Evolutionary conservation across 2,797 vertebrate species (phyloP), one percentile per base, ranked within the genome.

Genomic region (Enteromius anoplus): DNA sequence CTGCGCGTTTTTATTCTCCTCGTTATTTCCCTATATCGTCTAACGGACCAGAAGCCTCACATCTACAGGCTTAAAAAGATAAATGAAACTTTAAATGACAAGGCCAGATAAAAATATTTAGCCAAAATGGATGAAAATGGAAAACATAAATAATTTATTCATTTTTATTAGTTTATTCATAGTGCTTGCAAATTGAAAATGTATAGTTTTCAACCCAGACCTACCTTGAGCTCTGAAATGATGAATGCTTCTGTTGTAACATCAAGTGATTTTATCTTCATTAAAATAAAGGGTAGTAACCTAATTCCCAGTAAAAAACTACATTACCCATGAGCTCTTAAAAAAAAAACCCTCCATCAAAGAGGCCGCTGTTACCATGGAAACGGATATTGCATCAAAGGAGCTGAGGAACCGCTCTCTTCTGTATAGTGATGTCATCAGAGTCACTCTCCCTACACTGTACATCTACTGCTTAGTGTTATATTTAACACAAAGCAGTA

Each of bases 281-380:
- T 47, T 68, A 14, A 42, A 71, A 23, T 47, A 29, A 58, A 60
- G n/a, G 1, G 4, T 15, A 29, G 14, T 53, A 73, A 14, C 49
- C 11, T 21, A 73, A 73, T 37, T 37, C 29, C 29, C 71, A 14
- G 1, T 73, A 49, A 73, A 55, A 32, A 75, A 75, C 71, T 53
- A 75, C 71, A 75, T 55, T 55, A 75, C 71, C 71, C 71, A 75
- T 55, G 21, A 75, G 3, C n/a, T n/a, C 10, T 55, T 19, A 40
- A 40, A 40, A 32, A 32, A 53, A 53, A 34, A 37, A 53, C 29
- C 29, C 53, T 10, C 15, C 29, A 32, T 10, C 26, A 32, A 26
- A 32, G 69, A 49, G 26, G 47, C 29, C 3, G 70, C 47, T 73
- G 29, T 75, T 55, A 37, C 71, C 49, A 55, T 55, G 11, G 71